Evolutionary conservation across 2,797 vertebrate genomes (phyloP).

Genomic region (Oreochromis grahami): DNA sequence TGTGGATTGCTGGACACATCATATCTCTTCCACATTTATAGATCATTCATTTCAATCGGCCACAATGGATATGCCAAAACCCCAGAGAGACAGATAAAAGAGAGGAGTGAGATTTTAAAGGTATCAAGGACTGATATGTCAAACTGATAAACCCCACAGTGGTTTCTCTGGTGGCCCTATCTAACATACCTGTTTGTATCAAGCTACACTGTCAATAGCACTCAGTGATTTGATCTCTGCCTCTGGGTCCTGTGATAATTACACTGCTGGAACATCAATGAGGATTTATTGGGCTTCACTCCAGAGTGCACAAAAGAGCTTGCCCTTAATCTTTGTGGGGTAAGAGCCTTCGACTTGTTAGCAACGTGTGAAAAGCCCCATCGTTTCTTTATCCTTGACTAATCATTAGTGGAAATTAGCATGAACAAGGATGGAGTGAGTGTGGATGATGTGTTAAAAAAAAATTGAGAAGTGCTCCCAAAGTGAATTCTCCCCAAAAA

Average conservation of each 20-base stretch:
- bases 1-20: not conserved
- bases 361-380: slow-evolving; percentile 41
- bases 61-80: slow-evolving; percentile 1
- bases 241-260: slow-evolving; percentile 71
- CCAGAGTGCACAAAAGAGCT: slow-evolving; percentile 61
- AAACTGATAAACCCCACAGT: slow-evolving; percentile 48
- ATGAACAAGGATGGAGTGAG: not conserved
- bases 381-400: slow-evolving; percentile 53
- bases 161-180: slow-evolving; percentile 31
- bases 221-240: slow-evolving; percentile 70
- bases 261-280: slow-evolving; percentile 65
- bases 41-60: slow-evolving; percentile 17
- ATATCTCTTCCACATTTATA: not conserved
- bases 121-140: slow-evolving; percentile 59
- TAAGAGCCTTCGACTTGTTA: slow-evolving; percentile 67
- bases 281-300: slow-evolving; percentile 68
- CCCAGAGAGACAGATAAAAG: slow-evolving; percentile 17
- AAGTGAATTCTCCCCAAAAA: not conserved
- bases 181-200: slow-evolving; percentile 68
- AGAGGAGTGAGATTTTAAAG: slow-evolving; percentile 17
- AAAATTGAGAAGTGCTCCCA: not conserved
- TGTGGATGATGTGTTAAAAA: not conserved
- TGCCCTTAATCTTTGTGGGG: slow-evolving; percentile 66
- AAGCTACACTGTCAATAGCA: slow-evolving; percentile 61
- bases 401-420: slow-evolving; percentile 64